Conservation (phyloP, 2,797 vertebrate species). For the Mycteria americana region DNA sequence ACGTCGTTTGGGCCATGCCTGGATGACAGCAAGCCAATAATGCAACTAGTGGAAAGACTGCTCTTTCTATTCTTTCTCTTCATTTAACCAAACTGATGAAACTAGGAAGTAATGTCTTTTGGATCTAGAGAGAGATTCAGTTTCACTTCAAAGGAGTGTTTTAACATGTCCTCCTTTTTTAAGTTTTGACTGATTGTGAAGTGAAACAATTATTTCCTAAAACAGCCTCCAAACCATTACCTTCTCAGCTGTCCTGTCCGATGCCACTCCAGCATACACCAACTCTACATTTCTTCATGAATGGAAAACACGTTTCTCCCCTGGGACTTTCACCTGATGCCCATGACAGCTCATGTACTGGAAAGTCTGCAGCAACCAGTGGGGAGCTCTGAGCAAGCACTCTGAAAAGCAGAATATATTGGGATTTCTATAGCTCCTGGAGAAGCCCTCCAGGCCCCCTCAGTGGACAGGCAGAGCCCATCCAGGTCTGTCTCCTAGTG, state of each 20-base stretch:
- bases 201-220: background rate
- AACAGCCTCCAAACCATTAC: background rate
- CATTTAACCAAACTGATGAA: background rate
- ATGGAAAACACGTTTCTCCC: background rate
- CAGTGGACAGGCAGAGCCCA: fast-evolving
- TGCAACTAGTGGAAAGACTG: background rate
- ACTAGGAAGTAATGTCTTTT: background rate
- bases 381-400: background rate
- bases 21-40: background rate
- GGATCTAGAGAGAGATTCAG: background rate
- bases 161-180: background rate
- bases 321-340: background rate
- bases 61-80: background rate
- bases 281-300: background rate
- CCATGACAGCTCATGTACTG: background rate
- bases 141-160: background rate
- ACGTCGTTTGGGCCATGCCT: background rate
- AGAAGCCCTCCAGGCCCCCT: background rate
- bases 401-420: background rate
- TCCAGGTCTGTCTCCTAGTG: background rate
- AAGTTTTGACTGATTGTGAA: background rate
- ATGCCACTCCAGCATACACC: background rate
- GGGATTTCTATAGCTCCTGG: background rate
- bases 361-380: background rate
- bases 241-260: too few species aligned